phyloP scores from a whole-genome alignment of 2,113 vertebrate species.

The Otolemur garnettii region DNA sequence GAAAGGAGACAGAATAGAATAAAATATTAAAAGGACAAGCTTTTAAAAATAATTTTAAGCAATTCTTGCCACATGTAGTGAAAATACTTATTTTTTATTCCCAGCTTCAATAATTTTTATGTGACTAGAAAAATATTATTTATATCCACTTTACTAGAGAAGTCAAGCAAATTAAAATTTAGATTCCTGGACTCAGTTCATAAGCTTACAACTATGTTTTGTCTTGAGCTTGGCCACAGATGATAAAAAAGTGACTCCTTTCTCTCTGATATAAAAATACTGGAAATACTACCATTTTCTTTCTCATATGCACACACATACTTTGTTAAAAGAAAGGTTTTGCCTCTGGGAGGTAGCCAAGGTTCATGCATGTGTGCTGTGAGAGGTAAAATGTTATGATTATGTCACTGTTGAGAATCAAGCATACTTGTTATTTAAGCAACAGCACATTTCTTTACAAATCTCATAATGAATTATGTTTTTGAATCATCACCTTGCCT shows the following conservation, averaged over 20 bases:
- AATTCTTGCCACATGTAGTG: neutral
- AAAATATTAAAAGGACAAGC: neutral
- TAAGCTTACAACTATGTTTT: constrained; percentile 19
- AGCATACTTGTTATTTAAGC: constrained; percentile 5
- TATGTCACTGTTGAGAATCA: neutral
- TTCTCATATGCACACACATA: neutral
- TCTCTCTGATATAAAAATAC: neutral
- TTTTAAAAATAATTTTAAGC: neutral
- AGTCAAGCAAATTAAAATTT: constrained; percentile 39
- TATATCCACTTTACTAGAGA: constrained; percentile 32
- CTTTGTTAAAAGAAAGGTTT: neutral
- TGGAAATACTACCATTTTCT: neutral
- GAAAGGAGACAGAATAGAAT: neutral
- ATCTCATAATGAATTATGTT: constrained; percentile 18
- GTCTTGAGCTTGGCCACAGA: neutral
- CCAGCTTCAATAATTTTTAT: constrained; percentile 33
- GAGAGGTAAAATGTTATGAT: constrained; percentile 5
- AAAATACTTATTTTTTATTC: constrained; percentile 58
- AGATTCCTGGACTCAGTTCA: constrained; percentile 38
- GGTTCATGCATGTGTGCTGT: neutral
- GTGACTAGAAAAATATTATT: constrained; percentile 41
- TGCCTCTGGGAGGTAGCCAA: neutral
- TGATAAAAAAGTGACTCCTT: neutral
- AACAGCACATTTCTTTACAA: neutral
- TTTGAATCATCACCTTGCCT: neutral